These are phyloP conservation scores for Machimus rusticus DNA, from an alignment of 2,888 invertebrate genomes.

Conservation along the genomic window DNA sequence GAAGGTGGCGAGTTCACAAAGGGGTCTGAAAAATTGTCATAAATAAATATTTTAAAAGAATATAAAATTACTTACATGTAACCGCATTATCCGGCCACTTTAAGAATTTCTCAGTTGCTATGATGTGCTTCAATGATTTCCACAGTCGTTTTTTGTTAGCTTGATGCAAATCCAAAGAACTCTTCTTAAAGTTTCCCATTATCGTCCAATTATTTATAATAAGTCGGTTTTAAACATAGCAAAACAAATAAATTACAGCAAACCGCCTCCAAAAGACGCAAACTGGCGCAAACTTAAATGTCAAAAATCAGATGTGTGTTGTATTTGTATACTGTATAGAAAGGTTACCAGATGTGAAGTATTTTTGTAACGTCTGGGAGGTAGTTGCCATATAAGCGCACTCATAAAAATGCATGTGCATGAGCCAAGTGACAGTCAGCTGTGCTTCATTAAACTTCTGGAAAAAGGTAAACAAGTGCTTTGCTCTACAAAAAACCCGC, in stretches of 20 bases:
- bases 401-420: too few relatives aligned
- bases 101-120: conserved; percentile 78
- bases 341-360: background rate
- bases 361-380: too few relatives aligned
- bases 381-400: too few relatives aligned
- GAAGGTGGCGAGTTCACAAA: conserved; percentile 91
- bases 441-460: background rate
- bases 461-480: background rate
- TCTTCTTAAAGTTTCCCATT: conserved; percentile 53
- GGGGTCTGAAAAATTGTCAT: conserved; percentile 68
- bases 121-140: conserved; percentile 89
- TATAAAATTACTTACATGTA: conserved; percentile 68
- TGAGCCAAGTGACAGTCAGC: background rate
- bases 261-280: background rate
- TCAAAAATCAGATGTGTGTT: background rate
- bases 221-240: background rate
- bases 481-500: background rate
- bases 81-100: conserved; percentile 81
- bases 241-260: background rate
- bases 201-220: background rate
- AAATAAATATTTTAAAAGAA: background rate
- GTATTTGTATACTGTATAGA: background rate
- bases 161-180: conserved; percentile 52
- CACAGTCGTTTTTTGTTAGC: conserved; percentile 78
- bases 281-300: background rate